Evolutionary conservation across 2,888 invertebrate species (phyloP).

Genomic region (Eupeodes latifasciatus): DNA sequence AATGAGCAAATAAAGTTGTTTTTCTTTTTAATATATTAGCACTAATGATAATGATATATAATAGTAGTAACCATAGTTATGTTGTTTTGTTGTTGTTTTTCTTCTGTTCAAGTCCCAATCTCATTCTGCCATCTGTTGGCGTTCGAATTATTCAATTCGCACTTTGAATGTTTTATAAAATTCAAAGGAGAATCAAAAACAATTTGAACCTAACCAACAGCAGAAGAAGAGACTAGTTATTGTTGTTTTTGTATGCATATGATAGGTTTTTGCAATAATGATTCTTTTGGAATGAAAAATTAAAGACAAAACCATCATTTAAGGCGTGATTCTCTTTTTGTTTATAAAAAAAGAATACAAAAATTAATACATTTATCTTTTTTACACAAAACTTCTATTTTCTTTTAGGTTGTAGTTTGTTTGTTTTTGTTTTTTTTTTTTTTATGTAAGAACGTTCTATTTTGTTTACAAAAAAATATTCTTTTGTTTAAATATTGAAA

Average conservation of each 20-base stretch:
- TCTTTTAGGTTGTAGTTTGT: slow-evolving; percentile 1
- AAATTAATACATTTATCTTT: slow-evolving; percentile 38
- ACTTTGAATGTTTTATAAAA: background rate
- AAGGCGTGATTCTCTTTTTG: slow-evolving; percentile 62
- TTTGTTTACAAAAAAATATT: slow-evolving; percentile 70
- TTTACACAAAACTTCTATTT: slow-evolving; percentile 51
- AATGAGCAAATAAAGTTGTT: slow-evolving; percentile 33
- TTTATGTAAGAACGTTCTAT: slow-evolving; percentile 46
- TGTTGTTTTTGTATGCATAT: slow-evolving; percentile 53
- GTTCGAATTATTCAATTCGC: background rate
- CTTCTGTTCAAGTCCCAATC: background rate
- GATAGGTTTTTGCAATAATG: slow-evolving; percentile 48
- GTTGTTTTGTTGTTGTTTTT: slow-evolving; percentile 46
- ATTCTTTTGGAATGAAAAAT: slow-evolving; percentile 37
- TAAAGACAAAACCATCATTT: slow-evolving; percentile 59
- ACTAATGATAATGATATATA: slow-evolving; percentile 66
- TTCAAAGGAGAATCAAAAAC: background rate
- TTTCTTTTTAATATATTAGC: slow-evolving; percentile 30
- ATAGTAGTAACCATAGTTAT: slow-evolving; percentile 65
- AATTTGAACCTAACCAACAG: background rate
- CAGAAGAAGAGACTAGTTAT: background rate
- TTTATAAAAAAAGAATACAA: slow-evolving; percentile 48
- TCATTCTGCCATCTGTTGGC: background rate
- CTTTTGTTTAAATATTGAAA: slow-evolving; percentile 57
- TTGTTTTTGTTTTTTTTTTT: background rate